Evolutionary conservation across 1,140 invertebrate genomes (phyloP).

Genomic region (Hermetia illucens): DNA sequence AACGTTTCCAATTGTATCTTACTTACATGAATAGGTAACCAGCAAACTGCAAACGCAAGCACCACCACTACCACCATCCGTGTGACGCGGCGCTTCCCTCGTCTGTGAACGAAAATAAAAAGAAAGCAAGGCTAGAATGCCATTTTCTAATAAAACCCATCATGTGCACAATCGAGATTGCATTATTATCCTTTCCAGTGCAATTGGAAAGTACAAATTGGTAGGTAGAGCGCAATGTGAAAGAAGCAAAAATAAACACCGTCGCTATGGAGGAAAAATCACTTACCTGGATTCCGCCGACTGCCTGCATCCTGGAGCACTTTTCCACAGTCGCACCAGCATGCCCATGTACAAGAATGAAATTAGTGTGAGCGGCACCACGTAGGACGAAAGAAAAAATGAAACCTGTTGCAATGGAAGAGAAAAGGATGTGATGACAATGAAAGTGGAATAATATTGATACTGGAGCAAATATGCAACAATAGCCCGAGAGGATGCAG

Average conservation of each 20-base stretch:
- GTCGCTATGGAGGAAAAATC: too few species aligned
- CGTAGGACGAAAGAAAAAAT: conserved; percentile 76
- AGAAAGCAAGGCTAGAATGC: neutral
- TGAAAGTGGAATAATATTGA: too few species aligned
- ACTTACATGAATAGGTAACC: conserved; percentile 85
- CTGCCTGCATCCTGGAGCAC: conserved; percentile 53
- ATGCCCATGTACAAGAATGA: conserved; percentile 83
- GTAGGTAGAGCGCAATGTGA: too few species aligned
- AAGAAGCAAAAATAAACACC: too few species aligned
- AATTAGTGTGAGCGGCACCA: conserved; percentile 72
- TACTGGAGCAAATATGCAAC: too few species aligned
- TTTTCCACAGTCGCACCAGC: conserved; percentile 76
- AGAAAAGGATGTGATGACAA: neutral
- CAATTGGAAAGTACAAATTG: too few species aligned
- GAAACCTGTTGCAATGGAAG: conserved; percentile 42
- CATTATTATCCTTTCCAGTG: too few species aligned
- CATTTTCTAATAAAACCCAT: too few species aligned
- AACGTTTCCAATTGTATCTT: too few species aligned
- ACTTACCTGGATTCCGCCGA: conserved; percentile 39
- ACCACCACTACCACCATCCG: conserved; percentile 89
- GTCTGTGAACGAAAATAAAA: conserved; percentile 31
- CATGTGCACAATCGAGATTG: too few species aligned
- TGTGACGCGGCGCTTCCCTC: conserved; percentile 82
- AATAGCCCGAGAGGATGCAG: too few species aligned
- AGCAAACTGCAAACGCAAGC: conserved; percentile 87